A percentile compares a stretch with the other conserved stretches of the same genome.
phyloP scores from a whole-genome alignment of 2,888 invertebrate species.

The Polydrusus tereticollis region DNA sequence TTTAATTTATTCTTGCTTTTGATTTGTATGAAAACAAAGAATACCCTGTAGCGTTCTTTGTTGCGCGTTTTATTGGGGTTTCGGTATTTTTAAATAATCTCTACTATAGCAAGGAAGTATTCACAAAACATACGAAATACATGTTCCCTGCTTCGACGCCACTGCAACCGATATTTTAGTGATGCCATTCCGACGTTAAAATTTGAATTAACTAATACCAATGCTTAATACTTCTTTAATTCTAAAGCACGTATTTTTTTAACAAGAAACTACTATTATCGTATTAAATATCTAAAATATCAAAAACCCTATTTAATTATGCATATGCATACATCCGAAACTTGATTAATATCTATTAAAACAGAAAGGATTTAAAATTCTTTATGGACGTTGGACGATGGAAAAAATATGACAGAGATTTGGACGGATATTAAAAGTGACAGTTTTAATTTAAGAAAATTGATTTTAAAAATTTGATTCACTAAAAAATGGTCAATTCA shows the following conservation, averaged over 20 bases:
- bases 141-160: too few relatives aligned
- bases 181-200: too few relatives aligned
- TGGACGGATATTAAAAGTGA: slow-evolving; percentile 17
- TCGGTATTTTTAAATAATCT: too few relatives aligned
- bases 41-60: too few relatives aligned
- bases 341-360: slow-evolving; percentile 21
- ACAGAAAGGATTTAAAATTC: slow-evolving; percentile 21
- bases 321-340: slow-evolving; percentile 2
- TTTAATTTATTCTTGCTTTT: too few relatives aligned
- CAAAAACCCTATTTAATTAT: slow-evolving; percentile 11
- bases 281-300: slow-evolving; percentile 9
- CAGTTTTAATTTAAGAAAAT: slow-evolving; percentile 21
- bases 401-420: slow-evolving; percentile 20
- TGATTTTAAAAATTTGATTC: slow-evolving; percentile 21
- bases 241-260: background rate
- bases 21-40: too few relatives aligned
- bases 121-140: too few relatives aligned
- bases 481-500: slow-evolving; percentile 14
- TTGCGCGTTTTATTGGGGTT: too few relatives aligned
- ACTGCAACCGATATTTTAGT: too few relatives aligned
- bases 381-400: background rate
- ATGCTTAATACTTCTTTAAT: too few relatives aligned
- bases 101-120: too few relatives aligned
- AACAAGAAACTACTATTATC: slow-evolving; percentile 13
- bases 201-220: too few relatives aligned